phyloP scores from a whole-genome alignment of 2,888 invertebrate species.

The Eupithecia subfuscata region DNA sequence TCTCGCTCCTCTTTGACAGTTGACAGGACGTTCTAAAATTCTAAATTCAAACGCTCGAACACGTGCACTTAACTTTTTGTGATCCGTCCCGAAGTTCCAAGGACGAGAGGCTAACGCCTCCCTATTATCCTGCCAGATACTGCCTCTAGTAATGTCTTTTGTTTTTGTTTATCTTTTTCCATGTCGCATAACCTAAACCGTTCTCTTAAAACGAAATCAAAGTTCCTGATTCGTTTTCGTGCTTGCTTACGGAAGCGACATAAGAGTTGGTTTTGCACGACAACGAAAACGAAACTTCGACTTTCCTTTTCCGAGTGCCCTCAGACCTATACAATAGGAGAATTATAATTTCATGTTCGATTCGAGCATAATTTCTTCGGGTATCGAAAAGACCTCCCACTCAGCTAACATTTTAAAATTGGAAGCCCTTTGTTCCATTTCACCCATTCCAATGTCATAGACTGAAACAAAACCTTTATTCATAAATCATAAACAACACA shows the following conservation, averaged over 20 bases:
- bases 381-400: background rate
- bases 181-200: background rate
- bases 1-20: conserved; percentile 13
- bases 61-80: conserved; percentile 45
- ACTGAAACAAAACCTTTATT: conserved; percentile 32
- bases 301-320: background rate
- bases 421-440: background rate
- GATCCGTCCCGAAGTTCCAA: conserved; percentile 29
- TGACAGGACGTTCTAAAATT: conserved; percentile 34
- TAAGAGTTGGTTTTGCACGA: too few relatives aligned
- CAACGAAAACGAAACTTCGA: too few relatives aligned
- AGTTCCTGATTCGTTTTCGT: too few relatives aligned
- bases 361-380: background rate
- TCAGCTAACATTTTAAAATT: background rate
- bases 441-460: background rate
- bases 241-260: too few relatives aligned
- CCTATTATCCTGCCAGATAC: conserved; percentile 4
- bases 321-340: background rate
- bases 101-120: conserved; percentile 33
- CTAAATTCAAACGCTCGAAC: conserved; percentile 33
- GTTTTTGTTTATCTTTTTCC: conserved; percentile 1
- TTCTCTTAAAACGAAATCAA: too few relatives aligned
- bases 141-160: conserved; percentile 7
- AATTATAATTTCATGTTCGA: background rate
- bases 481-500: conserved; percentile 29